phyloP scores from a whole-genome alignment of 2,888 invertebrate species.

The Polydrusus cervinus region DNA sequence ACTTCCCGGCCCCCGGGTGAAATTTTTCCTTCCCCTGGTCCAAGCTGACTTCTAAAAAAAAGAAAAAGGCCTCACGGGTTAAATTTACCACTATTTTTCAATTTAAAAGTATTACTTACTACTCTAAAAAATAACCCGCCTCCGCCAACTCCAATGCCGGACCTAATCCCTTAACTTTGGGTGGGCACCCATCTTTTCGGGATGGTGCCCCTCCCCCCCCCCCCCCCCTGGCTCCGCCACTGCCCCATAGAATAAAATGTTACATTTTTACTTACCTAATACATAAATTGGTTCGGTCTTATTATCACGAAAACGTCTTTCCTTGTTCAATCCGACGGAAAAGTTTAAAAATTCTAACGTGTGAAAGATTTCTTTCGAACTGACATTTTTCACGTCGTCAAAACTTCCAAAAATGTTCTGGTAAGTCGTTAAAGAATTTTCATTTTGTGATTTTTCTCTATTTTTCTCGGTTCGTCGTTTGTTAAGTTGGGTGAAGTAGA shows the following conservation, averaged over 20 bases:
- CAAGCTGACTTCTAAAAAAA: too few relatives aligned
- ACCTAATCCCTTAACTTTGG: too few relatives aligned
- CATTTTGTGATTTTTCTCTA: neutral
- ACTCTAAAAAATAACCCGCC: too few relatives aligned
- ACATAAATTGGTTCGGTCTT: slow-evolving; percentile 33
- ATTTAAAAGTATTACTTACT: too few relatives aligned
- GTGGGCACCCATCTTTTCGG: too few relatives aligned
- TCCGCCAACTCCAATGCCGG: too few relatives aligned
- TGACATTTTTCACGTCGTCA: slow-evolving; percentile 21
- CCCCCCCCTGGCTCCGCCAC: too few relatives aligned
- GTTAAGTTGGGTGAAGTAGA: slow-evolving; percentile 57
- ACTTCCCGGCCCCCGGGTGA: too few relatives aligned
- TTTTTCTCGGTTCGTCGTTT: slow-evolving; percentile 11
- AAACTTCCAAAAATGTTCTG: slow-evolving; percentile 25
- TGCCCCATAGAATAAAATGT: neutral
- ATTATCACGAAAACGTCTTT: neutral
- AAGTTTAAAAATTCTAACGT: slow-evolving; percentile 38
- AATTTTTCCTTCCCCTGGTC: too few relatives aligned
- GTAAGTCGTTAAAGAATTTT: slow-evolving; percentile 22
- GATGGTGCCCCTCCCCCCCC: too few relatives aligned
- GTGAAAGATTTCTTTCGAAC: slow-evolving; percentile 36
- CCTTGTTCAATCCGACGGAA: slow-evolving; percentile 14
- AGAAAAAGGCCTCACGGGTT: too few relatives aligned
- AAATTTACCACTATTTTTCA: too few relatives aligned
- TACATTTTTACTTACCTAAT: slow-evolving; percentile 37